phyloP scores from a whole-genome alignment of 2,888 invertebrate genomes.

The Xestia ashworthii region DNA sequence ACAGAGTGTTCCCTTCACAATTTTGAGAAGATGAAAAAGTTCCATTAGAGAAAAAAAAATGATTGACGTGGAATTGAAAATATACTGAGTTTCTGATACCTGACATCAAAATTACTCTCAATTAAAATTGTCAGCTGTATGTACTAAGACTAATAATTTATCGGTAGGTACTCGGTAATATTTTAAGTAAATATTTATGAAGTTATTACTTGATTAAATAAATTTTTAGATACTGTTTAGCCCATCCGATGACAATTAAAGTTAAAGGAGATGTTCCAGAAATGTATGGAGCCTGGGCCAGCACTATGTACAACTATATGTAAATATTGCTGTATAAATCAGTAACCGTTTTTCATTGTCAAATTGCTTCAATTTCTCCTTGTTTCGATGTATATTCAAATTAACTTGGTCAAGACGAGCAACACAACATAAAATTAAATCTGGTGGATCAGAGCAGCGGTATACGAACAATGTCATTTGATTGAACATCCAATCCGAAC shows the following conservation, averaged over 20 bases:
- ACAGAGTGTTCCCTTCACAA: conserved; percentile 12
- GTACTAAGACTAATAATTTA: conserved; percentile 20
- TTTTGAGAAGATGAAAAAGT: not conserved
- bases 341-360: no score
- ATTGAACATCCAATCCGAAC: no score
- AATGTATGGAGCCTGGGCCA: no score
- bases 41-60: not conserved
- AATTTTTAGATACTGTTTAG: not conserved
- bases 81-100: not conserved
- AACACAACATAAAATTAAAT: no score
- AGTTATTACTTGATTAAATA: conserved; percentile 3
- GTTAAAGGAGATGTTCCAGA: no score
- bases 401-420: no score
- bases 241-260: conserved; percentile 4
- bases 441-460: no score
- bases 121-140: conserved; percentile 1
- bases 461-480: no score
- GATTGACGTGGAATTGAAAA: not conserved
- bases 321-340: no score
- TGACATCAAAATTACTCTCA: not conserved
- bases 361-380: no score
- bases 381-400: no score
- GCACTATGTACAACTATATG: no score
- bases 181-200: conserved; percentile 8
- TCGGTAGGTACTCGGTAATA: conserved; percentile 13